Base-by-base conservation (phyloP, 2,888 invertebrate species). In the Plebejus melissa region DNA sequence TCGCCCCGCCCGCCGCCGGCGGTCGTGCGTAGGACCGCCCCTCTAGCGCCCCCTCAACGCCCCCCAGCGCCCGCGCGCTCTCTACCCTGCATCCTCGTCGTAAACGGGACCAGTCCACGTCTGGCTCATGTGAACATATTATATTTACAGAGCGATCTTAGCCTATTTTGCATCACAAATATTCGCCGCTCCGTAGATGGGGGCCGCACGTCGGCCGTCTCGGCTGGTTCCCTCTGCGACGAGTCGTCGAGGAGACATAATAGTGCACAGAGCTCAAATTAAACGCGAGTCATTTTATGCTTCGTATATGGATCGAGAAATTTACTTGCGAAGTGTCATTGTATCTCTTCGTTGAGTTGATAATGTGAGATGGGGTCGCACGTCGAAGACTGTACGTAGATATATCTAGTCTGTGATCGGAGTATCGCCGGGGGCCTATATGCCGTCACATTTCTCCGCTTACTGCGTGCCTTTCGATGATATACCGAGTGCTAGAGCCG, bases 321-420 rank as follows among this genome's bases (percentile, higher is more conserved):
- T 72, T 72, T 54, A 76, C 78, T 77, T 77, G 77, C 79, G 78
- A 77, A 77, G 80, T 81, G 81, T 80, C 81, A 83, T 84, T 82
- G 84, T 83, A 83, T 83, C 84, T 85, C 82, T 81, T 82, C 81
- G 84, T 80, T 80, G 82, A 83, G 83, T 81, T 81, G 82, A 83
- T 83, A 83, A 84, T 83, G 83, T 83, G 84, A 83, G 84, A 88
- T 85, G 90, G 87, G 89, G 85, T 90, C 89, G 88, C 84, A 85
- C 84, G 86, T 86, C 83, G 89, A 92, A 91, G 91, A 91, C 92
- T 91, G 91, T 91, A 88, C 85, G 87, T 92, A 91, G 88, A 87
- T 90, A 82, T 91, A 90, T 91, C 92, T 93, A 93, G 92, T 92
- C 92, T 93, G 92, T 93, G 91, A 92, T 93, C 91, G 88, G 90